Evolutionary conservation across 1,140 invertebrate species (phyloP), one percentile per base, ranked within the genome.

Genomic region (Calephelis virginiensis): DNA sequence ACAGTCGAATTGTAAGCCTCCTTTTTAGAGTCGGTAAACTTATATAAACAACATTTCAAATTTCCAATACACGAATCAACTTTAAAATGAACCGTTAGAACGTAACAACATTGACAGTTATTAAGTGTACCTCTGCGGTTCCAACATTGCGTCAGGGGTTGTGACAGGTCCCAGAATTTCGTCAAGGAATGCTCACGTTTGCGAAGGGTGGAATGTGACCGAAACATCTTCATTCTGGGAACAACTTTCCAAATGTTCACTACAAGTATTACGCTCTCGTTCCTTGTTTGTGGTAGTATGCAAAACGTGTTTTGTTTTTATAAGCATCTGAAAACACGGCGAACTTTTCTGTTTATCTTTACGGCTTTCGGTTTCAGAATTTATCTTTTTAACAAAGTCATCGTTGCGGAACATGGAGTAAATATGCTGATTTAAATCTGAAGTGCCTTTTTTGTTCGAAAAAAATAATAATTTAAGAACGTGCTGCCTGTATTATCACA

Each of bases 131-230:
- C 81, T 82, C 74, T 72, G 75, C 61, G 64, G 70, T 70, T 69
- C 70, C 70, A 74, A 73, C 68, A 64, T 74, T 66, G 53, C 74
- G 67, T 53, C 50, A 17, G 50, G 9, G 9, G 17, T 53, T 53
- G 69, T 73, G 61, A 68, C 67, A 70, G 74, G 75, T 71, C 75
- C 53, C 63, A 83, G 82, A 80, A 86, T 87, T 81, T 80, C 71
- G 80, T 82, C 66, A 77, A 77, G 78, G 86, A 83, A 90, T 90
- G 84, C 77, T 79, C 76, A 77, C 76, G 76, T 73, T 82, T 81
- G 82, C 75, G 79, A 85, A 85, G 76, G 73, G 65, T 13, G 81
- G 81, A 83, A 86, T 85, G 78, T 76, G 76, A 75, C 80, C 78
- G 67, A 78, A 75, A 86, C 82, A 82, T 90, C 85, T 67, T 67